Evolutionary conservation across 1,140 invertebrate species (phyloP), one percentile per base, ranked within the genome.

Genomic region (Drosophila hydei): DNA sequence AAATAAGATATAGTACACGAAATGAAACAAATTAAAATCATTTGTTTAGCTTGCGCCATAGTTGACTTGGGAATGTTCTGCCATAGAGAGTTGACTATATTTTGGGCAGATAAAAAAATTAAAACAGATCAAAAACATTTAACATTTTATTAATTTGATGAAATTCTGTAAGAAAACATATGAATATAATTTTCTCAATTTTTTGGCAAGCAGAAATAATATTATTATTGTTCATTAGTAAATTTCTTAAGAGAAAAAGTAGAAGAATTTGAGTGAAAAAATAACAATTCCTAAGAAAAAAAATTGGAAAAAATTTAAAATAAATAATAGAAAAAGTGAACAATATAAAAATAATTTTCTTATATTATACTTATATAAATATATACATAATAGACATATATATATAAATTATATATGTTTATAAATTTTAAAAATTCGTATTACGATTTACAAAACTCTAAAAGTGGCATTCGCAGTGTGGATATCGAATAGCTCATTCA

Each of bases 21-120:
- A 67, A 72, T 55, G 27, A 62, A 54, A 25, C n/a, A 63, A 78
- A 73, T 62, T 52, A 36, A 70, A 69, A 40, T 50, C 38, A 48
- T 23, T 18, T 27, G 12, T 47, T 25, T 18, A 21, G 33, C 36
- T 18, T 23, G 0, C 8, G 33, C 25, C 40, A 36, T n/a, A 21
- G 8, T 0, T 18, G 75, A 70, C 65, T 70, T 5, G 18, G 11
- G 1, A 30, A 25, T 45, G 9, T n/a, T 16, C 48, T 45, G 30
- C 9, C 11, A 33, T 33, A 33, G 3, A 33, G 6, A n/a, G n/a
- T n/a, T n/a, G n/a, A n/a, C n/a, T n/a, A n/a, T n/a, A n/a, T n/a
- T n/a, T n/a, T n/a, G n/a, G n/a, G n/a, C n/a, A n/a, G n/a, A n/a
- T n/a, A n/a, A n/a, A n/a, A n/a, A n/a, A n/a, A n/a, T n/a, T n/a